phyloP scores from a whole-genome alignment of 2,113 vertebrate species.

The Aramus guarauna region DNA sequence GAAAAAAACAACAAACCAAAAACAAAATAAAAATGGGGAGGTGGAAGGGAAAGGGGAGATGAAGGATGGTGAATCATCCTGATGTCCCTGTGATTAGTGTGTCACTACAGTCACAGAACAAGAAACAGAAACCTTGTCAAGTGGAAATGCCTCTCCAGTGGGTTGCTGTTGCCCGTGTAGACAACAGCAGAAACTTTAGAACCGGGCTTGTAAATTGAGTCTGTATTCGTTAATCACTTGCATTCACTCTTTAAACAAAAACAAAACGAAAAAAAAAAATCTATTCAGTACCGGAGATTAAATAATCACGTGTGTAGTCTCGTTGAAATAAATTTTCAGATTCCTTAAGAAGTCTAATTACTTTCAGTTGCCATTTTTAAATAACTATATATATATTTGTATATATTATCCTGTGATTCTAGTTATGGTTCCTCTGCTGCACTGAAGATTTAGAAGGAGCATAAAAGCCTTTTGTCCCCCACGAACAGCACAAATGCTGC shows the following conservation, averaged over 20 bases:
- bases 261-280: conserved; percentile 29
- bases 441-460: conserved; percentile 78
- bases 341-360: conserved; percentile 81
- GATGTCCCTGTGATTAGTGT: conserved; percentile 75
- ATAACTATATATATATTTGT: conserved; percentile 83
- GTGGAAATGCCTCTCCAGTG: conserved; percentile 75
- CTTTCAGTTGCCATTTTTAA: conserved; percentile 81
- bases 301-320: conserved; percentile 78
- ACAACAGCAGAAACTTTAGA: conserved; percentile 77
- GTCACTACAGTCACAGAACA: conserved; percentile 66
- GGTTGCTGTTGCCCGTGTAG: conserved; percentile 66
- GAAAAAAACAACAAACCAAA: neutral
- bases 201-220: conserved; percentile 65
- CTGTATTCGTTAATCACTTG: conserved; percentile 73
- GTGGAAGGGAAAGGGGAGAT: conserved; percentile 42
- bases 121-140: conserved; percentile 63
- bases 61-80: conserved; percentile 72
- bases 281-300: conserved; percentile 80
- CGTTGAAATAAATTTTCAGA: conserved; percentile 78
- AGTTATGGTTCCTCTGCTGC: conserved; percentile 80
- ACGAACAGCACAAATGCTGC: conserved; percentile 81
- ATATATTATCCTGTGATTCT: conserved; percentile 84
- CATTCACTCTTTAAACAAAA: conserved; percentile 74
- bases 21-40: neutral
- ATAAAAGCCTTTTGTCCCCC: conserved; percentile 77